phyloP scores from a whole-genome alignment of 2,797 vertebrate species.

The Brotula barbata region DNA sequence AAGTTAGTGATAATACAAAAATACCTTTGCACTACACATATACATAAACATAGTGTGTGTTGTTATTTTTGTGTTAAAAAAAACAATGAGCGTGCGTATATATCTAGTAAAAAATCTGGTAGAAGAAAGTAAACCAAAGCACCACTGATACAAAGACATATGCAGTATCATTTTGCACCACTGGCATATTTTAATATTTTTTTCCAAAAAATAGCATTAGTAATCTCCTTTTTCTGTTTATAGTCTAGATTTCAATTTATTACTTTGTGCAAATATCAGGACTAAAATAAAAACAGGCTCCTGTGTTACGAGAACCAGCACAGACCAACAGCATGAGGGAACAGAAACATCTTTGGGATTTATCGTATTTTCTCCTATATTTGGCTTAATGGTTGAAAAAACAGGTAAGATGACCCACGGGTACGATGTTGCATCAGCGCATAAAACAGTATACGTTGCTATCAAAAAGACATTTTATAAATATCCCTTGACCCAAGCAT shows the following conservation, averaged over 20 bases:
- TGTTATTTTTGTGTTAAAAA: slow-evolving; percentile 41
- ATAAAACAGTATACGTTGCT: slow-evolving; percentile 27
- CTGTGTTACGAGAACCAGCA: slow-evolving; percentile 38
- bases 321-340: slow-evolving; percentile 33
- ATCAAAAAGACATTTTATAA: slow-evolving; percentile 29
- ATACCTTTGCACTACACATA: slow-evolving; percentile 70
- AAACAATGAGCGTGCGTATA: slow-evolving; percentile 52
- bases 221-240: slow-evolving; percentile 38
- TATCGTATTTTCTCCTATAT: slow-evolving; percentile 57
- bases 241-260: slow-evolving; percentile 34
- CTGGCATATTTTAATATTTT: slow-evolving; percentile 64
- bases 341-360: slow-evolving; percentile 70
- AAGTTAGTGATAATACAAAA: slow-evolving; percentile 74
- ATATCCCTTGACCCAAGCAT: slow-evolving; percentile 25
- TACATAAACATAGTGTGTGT: slow-evolving; percentile 34
- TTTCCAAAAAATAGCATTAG: slow-evolving; percentile 67
- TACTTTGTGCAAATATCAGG: slow-evolving; percentile 67
- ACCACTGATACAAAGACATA: slow-evolving; percentile 51
- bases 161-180: slow-evolving; percentile 21
- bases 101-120: slow-evolving; percentile 35
- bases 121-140: slow-evolving; percentile 41
- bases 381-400: slow-evolving; percentile 73
- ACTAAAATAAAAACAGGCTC: slow-evolving; percentile 49
- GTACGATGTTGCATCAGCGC: slow-evolving; percentile 39
- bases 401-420: slow-evolving; percentile 45